These are phyloP conservation scores for Timema podura DNA, from an alignment of 2,888 invertebrate genomes.

Conservation along the genomic window DNA sequence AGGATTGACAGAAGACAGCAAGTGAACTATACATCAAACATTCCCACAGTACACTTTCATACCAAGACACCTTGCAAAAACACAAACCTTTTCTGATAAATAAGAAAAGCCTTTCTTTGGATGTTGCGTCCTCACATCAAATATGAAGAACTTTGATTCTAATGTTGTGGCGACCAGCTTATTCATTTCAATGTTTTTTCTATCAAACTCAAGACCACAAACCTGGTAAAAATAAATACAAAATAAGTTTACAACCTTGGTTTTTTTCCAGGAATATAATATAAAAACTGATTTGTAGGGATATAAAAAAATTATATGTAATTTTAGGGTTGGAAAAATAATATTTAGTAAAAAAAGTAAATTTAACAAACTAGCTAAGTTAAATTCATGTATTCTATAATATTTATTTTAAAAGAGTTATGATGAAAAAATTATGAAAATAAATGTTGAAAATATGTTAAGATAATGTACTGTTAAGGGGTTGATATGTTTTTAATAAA, in stretches of 20 bases:
- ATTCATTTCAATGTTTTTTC: conserved; percentile 92
- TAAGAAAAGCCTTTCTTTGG: conserved; percentile 78
- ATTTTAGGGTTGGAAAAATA: not conserved
- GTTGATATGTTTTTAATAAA: too few species aligned
- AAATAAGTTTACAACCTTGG: too few species aligned
- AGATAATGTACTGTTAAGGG: too few species aligned
- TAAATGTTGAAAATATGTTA: too few species aligned
- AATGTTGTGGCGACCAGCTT: conserved; percentile 88
- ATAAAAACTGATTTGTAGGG: not conserved
- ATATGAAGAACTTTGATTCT: conserved; percentile 85
- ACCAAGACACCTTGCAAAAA: too few species aligned
- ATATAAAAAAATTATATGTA: not conserved
- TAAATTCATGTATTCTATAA: not conserved
- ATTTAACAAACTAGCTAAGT: not conserved
- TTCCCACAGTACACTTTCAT: too few species aligned
- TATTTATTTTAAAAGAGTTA: too few species aligned
- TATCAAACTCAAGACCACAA: conserved; percentile 84
- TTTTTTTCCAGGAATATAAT: not conserved
- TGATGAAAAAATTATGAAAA: too few species aligned
- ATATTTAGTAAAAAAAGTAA: not conserved
- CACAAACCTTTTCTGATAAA: conserved; percentile 52
- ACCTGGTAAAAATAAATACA: conserved; percentile 46
- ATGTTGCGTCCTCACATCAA: conserved; percentile 84
- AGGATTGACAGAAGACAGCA: too few species aligned
- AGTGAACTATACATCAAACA: too few species aligned